Evolutionary conservation across 2,888 invertebrate species (phyloP).

Genomic region (Carpatolechia fugitivella): DNA sequence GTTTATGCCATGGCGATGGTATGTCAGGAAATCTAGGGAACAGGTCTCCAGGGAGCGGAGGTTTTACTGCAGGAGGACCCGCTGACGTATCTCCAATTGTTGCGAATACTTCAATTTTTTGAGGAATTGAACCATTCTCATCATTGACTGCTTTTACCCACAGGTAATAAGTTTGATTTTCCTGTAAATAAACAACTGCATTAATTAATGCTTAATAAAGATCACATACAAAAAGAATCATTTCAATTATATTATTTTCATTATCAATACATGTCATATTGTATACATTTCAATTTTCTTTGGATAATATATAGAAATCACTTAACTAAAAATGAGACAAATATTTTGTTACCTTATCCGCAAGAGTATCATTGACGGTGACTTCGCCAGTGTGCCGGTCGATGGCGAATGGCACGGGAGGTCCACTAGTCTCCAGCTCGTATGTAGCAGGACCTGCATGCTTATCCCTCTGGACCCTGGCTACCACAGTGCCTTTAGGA

Average conservation of each 20-base stretch:
- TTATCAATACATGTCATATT: too few relatives aligned
- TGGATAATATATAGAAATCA: too few relatives aligned
- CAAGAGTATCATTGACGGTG: slow-evolving; percentile 87
- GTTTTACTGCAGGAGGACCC: slow-evolving; percentile 34
- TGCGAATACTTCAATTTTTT: slow-evolving; percentile 62
- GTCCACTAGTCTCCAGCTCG: slow-evolving; percentile 82
- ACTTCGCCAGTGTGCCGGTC: slow-evolving; percentile 87
- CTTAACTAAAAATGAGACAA: too few relatives aligned
- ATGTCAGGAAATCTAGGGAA: not conserved
- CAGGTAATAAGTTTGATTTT: slow-evolving; percentile 62
- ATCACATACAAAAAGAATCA: not conserved
- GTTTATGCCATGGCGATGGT: slow-evolving; percentile 24
- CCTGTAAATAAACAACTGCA: slow-evolving; percentile 38
- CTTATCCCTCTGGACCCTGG: slow-evolving; percentile 83
- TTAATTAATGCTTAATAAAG: not conserved
- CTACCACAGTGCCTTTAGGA: slow-evolving; percentile 84
- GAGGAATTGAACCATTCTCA: slow-evolving; percentile 57
- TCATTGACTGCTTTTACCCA: slow-evolving; percentile 63
- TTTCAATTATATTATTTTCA: not conserved
- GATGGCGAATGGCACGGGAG: slow-evolving; percentile 86
- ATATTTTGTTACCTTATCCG: slow-evolving; percentile 81
- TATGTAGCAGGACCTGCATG: slow-evolving; percentile 82
- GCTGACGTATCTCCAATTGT: slow-evolving; percentile 53
- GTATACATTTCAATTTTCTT: too few relatives aligned
- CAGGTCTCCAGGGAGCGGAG: not conserved